Percentiles rank a stretch among this genome's conserved stretches.
Evolutionary conservation across 2,113 vertebrate genomes (phyloP).

Genomic region (Oncorhynchus kisutch): DNA sequence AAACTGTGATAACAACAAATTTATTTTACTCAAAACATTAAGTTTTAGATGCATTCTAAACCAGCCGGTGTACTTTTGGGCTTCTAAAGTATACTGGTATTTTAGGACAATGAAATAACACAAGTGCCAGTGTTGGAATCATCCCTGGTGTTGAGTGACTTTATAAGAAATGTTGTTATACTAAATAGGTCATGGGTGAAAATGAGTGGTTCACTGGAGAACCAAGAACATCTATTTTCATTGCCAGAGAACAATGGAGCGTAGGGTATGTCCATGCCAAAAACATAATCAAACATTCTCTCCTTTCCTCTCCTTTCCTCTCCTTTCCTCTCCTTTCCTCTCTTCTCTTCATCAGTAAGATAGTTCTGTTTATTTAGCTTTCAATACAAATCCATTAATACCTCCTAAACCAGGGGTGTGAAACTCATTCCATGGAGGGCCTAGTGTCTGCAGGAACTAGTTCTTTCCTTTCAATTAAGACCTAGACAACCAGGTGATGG

Average conservation of each 20-base stretch:
- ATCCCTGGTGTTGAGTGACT: too few relatives aligned
- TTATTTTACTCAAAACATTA: too few relatives aligned
- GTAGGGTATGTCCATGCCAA: neutral
- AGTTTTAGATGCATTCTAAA: too few relatives aligned
- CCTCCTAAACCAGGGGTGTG: neutral
- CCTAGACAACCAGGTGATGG: too few relatives aligned
- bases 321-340: slow-evolving; percentile 13
- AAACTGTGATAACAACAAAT: too few relatives aligned
- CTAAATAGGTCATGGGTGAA: slow-evolving; percentile 38
- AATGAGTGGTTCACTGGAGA: neutral
- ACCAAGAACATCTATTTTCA: slow-evolving; percentile 21
- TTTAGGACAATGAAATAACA: slow-evolving; percentile 11
- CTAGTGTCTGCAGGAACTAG: too few relatives aligned
- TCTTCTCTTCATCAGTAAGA: slow-evolving; percentile 4
- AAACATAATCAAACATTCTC: slow-evolving; percentile 13
- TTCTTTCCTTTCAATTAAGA: too few relatives aligned
- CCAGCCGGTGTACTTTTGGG: too few relatives aligned
- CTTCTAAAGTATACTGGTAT: neutral
- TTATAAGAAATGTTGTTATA: neutral
- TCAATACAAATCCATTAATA: slow-evolving; percentile 76
- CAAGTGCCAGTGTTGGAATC: too few relatives aligned
- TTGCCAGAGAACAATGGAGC: slow-evolving; percentile 42
- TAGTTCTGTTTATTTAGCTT: slow-evolving; percentile 73
- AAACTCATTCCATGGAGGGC: too few relatives aligned
- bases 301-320: neutral